Evolutionary conservation across 2,113 vertebrate species (phyloP), one percentile per base, ranked within the genome.

Genomic region (Panthera tigris): DNA sequence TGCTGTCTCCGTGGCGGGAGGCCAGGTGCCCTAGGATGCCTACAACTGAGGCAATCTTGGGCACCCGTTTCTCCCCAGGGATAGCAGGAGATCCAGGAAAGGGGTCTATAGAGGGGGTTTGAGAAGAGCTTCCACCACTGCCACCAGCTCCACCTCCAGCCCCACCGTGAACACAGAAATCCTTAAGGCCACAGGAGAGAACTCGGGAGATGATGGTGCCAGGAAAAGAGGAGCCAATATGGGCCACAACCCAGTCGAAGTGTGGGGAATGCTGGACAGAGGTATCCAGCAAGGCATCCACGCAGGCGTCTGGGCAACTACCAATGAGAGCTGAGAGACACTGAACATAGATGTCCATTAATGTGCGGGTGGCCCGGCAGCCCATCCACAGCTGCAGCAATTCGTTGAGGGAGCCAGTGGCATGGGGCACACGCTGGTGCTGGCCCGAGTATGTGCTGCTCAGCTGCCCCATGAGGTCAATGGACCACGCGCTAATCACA

Each of bases 161-260:
- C 89, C 98, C 98, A 4, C 99, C 99, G 1, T 99, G 99, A 31
- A 99, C 98, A 65, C 99, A 99, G 92, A 99, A 99, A 71, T 99
- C 99, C 95, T 99, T 99, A 2, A 99, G 99, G 63, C 99, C 99
- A 69, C 99, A 99, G 0, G 99, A 99, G 0, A 99, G 98, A 1
- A 99, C 99, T 0, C 99, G 97, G 97, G 99, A 99, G 97, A 99
- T 99, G 98, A 99, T 99, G 82, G 99, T 99, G 89, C 98, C 99
- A 0, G 99, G 99, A 97, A 99, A 99, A 23, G 99, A 99, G 0
- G 99, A 99, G 19, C 99, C 99, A 0, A 99, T 99, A 97, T 99
- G 99, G 3, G 99, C 99, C 29, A 99, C 99, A 23, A 99, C 99
- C 99, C 99, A 99, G 97, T 99, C 99, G 29, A 99, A 99, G 82